These are phyloP conservation scores for Papilio gigon DNA, from an alignment of 2,888 invertebrate species.

Conservation along the genomic window DNA sequence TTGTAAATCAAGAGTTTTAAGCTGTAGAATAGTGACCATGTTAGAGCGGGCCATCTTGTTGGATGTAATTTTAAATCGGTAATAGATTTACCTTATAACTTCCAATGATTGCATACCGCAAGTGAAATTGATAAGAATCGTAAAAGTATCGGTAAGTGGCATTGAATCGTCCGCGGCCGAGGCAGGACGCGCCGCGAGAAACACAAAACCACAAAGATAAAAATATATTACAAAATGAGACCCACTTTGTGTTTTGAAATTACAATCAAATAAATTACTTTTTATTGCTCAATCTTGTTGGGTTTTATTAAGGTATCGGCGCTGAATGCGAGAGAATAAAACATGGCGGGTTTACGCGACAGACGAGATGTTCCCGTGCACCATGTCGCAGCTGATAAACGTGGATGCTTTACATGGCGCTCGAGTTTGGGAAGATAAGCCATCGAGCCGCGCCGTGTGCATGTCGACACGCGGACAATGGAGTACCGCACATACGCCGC, in stretches of 20 bases:
- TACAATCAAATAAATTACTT: constrained; percentile 83
- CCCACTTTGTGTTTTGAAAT: constrained; percentile 82
- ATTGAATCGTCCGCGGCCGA: constrained; percentile 59
- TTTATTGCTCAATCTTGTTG: constrained; percentile 83
- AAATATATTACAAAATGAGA: constrained; percentile 82
- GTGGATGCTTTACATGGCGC: constrained; percentile 70
- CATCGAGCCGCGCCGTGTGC: constrained; percentile 64
- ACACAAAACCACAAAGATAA: constrained; percentile 81
- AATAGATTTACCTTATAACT: constrained; percentile 45
- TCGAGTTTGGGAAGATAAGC: constrained; percentile 73
- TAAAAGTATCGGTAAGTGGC: constrained; percentile 63
- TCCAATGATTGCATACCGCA: constrained; percentile 58
- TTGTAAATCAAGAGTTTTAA: constrained; percentile 20
- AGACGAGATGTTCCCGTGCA: constrained; percentile 70
- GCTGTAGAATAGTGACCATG: neutral
- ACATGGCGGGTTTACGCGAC: constrained; percentile 79
- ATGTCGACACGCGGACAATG: constrained; percentile 65
- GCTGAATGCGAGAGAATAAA: constrained; percentile 77
- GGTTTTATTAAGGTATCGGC: constrained; percentile 82
- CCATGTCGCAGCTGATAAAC: constrained; percentile 64
- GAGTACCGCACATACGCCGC: constrained; percentile 57
- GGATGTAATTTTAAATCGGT: constrained; percentile 19
- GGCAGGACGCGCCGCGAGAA: constrained; percentile 71
- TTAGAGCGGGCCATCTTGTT: neutral
- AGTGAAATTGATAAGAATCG: constrained; percentile 68